Conservation (phyloP, 2,797 vertebrate species). For the Pygocentrus nattereri region DNA sequence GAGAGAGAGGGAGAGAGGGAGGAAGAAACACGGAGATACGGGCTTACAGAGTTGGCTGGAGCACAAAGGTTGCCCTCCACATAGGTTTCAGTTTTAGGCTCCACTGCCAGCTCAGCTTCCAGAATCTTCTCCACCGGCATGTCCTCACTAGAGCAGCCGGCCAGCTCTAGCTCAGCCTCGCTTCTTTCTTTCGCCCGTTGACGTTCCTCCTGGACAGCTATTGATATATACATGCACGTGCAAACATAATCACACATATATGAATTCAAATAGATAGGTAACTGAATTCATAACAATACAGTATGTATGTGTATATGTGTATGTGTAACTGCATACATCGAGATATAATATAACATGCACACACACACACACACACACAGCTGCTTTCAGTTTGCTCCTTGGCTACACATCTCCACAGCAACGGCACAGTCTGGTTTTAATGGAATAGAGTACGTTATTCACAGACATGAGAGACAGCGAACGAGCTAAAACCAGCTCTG, state of each 20-base stretch:
- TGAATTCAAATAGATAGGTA: slow-evolving; percentile 12
- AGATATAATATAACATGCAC: not conserved
- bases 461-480: slow-evolving; percentile 44
- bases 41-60: slow-evolving; percentile 91
- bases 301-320: not conserved
- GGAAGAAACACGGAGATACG: too few species aligned
- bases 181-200: slow-evolving; percentile 93
- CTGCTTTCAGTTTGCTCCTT: slow-evolving; percentile 55
- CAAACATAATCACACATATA: slow-evolving; percentile 7
- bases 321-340: slow-evolving; percentile 8
- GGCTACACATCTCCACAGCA: slow-evolving; percentile 53
- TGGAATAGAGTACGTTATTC: slow-evolving; percentile 49
- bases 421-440: slow-evolving; percentile 53
- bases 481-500: slow-evolving; percentile 31
- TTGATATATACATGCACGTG: slow-evolving; percentile 39
- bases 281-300: slow-evolving; percentile 1
- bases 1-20: slow-evolving; percentile 29
- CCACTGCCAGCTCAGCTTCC: slow-evolving; percentile 95
- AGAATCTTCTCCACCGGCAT: slow-evolving; percentile 99
- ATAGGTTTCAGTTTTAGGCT: slow-evolving; percentile 97
- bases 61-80: slow-evolving; percentile 90
- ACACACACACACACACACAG: slow-evolving; percentile 38
- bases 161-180: slow-evolving; percentile 93
- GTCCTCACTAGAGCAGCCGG: slow-evolving; percentile 93
- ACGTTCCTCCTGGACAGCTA: slow-evolving; percentile 97